These are phyloP conservation scores for Drosophila neutralis DNA, from an alignment of 2,888 invertebrate species.

Conservation along the genomic window DNA sequence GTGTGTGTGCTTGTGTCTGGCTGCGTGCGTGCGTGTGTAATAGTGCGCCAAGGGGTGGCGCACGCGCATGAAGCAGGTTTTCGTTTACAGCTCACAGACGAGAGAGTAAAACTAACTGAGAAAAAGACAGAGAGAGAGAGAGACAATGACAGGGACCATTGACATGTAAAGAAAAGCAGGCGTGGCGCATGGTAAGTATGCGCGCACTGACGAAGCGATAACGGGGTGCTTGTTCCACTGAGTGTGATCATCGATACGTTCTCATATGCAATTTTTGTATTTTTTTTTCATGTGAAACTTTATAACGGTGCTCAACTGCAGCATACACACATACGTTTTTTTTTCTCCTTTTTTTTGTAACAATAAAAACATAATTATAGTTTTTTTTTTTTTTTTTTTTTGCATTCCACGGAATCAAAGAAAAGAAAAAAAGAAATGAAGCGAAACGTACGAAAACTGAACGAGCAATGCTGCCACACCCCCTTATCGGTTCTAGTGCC, in stretches of 20 bases:
- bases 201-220: constrained; percentile 75
- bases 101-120: background rate
- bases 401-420: constrained; percentile 14
- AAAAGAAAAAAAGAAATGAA: constrained; percentile 9
- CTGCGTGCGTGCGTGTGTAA: constrained; percentile 19
- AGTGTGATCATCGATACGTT: constrained; percentile 12
- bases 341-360: constrained; percentile 32
- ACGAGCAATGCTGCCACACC: constrained; percentile 46
- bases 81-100: constrained; percentile 31
- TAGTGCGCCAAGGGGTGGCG: constrained; percentile 34
- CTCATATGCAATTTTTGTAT: constrained; percentile 47
- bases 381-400: constrained; percentile 24
- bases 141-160: constrained; percentile 48
- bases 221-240: constrained; percentile 60
- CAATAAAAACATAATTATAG: constrained; percentile 20
- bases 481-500: constrained; percentile 73
- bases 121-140: constrained; percentile 26
- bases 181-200: constrained; percentile 82
- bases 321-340: constrained; percentile 8
- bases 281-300: constrained; percentile 68
- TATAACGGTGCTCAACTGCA: constrained; percentile 21
- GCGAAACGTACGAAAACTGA: constrained; percentile 10
- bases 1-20: background rate
- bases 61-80: constrained; percentile 25
- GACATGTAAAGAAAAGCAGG: constrained; percentile 43